phyloP scores from a whole-genome alignment of 2,797 vertebrate species.

The Morelia viridis region DNA sequence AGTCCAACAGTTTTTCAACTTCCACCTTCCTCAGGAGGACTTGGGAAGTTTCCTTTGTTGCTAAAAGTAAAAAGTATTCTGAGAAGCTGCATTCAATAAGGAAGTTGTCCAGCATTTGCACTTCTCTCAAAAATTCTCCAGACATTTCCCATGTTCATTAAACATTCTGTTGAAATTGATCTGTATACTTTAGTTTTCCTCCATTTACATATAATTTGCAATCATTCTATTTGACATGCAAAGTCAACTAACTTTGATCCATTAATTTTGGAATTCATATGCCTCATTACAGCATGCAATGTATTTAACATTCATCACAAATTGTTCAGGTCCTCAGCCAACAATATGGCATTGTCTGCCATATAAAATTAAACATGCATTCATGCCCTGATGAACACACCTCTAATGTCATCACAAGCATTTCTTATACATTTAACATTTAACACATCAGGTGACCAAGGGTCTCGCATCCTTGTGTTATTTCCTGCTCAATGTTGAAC shows the following conservation, averaged over 20 bases:
- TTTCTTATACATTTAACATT: background rate
- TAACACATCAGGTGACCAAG: background rate
- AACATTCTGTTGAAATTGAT: background rate
- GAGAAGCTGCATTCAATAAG: background rate
- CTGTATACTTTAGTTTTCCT: background rate
- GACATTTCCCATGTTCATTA: background rate
- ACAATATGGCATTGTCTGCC: background rate
- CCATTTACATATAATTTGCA: background rate
- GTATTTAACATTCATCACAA: background rate
- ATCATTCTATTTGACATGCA: background rate
- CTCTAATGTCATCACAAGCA: background rate
- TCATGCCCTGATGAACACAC: background rate
- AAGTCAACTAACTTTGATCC: background rate
- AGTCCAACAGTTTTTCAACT: background rate
- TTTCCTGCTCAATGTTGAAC: background rate
- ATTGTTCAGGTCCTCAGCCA: background rate
- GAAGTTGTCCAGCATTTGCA: background rate
- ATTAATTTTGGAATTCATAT: background rate
- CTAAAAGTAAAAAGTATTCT: background rate
- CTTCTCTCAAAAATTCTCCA: background rate
- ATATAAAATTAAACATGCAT: background rate
- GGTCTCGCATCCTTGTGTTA: background rate
- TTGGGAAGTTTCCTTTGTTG: background rate
- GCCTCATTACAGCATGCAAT: background rate
- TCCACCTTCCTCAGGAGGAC: background rate